Evolutionary conservation across 2,113 vertebrate species (phyloP), one percentile per base, ranked within the genome.

Genomic region (Microcebus tavaratra): DNA sequence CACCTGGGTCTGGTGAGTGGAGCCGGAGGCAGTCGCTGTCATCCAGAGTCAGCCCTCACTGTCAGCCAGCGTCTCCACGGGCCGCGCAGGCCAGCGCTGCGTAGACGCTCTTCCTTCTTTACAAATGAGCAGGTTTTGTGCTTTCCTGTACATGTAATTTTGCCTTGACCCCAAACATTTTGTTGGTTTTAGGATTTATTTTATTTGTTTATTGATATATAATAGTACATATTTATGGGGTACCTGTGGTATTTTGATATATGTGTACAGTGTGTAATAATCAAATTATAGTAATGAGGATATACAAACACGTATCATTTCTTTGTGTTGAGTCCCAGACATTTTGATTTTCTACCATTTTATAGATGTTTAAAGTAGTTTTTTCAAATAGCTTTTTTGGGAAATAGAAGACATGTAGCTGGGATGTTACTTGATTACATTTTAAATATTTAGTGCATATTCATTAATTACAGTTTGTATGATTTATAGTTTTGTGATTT

Each of bases 1-100:
- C 1, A 5, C 2, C 21, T 27, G 0, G 1, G 3, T 8, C 65
- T 10, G 21, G 15, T n/a, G 34, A 61, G 18, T 18, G 2, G 14
- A 31, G 2, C 59, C 3, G 18, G 25, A 61, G 27, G 27, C 48
- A 1, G 10, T 48, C 48, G 9, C 45, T 8, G 21, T 55, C 13
- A 39, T 20, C 45, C 7, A 7, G 53, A 11, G 18, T 48, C 34
- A 45, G 45, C 45, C 45, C 45, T 45, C 48, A 48, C 45, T 8
- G 21, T 55, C 13, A 39, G 25, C 45, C 7, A 5, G 53, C 6
- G 18, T 48, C 34, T 48, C 36, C 70, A 4, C 0, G 1, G 50
- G 48, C 13, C n/a, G 4, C n/a, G 2, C 18, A 13, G 31, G 34
- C 75, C 59, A 5, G 6, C 6, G 13, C 17, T 13, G 6, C 4